Percentiles rank a stretch among this genome's conserved stretches.
Conservation (phyloP, 2,888 invertebrate genomes). For the Scaptomyza tumidula region DNA sequence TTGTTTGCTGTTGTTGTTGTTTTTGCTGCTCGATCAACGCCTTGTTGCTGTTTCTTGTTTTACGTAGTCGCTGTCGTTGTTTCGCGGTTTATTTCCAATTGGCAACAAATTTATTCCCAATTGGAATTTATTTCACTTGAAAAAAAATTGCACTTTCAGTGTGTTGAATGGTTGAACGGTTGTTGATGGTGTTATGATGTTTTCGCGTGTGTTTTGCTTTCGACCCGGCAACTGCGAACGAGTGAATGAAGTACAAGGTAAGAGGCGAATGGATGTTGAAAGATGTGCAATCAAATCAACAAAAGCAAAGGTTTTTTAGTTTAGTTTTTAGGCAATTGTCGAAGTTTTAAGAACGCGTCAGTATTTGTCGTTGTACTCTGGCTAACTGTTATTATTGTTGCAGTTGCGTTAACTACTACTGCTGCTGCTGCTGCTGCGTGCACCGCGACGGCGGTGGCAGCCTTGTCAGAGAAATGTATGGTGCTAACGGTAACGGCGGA, state of each 20-base stretch:
- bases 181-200: not conserved
- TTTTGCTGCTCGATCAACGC: conserved; percentile 43
- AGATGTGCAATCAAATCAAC: conserved; percentile 39
- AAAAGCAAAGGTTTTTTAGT: not conserved
- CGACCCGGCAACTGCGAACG: conserved; percentile 15
- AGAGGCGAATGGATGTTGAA: conserved; percentile 27
- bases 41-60: conserved; percentile 15
- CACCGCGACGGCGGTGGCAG: conserved; percentile 72
- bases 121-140: conserved; percentile 48
- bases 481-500: conserved; percentile 80
- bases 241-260: not conserved
- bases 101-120: conserved; percentile 40
- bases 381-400: conserved; percentile 59
- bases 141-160: conserved; percentile 49
- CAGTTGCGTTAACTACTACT: conserved; percentile 38
- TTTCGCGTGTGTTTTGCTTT: not conserved
- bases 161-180: not conserved
- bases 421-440: conserved; percentile 58
- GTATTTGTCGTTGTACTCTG: conserved; percentile 52
- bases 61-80: not conserved
- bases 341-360: conserved; percentile 44
- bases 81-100: conserved; percentile 48
- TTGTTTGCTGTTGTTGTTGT: conserved; percentile 15
- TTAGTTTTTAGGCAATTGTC: not conserved
- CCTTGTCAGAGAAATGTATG: conserved; percentile 67